phyloP scores from a whole-genome alignment of 2,888 invertebrate species.

The Nomada fucata region DNA sequence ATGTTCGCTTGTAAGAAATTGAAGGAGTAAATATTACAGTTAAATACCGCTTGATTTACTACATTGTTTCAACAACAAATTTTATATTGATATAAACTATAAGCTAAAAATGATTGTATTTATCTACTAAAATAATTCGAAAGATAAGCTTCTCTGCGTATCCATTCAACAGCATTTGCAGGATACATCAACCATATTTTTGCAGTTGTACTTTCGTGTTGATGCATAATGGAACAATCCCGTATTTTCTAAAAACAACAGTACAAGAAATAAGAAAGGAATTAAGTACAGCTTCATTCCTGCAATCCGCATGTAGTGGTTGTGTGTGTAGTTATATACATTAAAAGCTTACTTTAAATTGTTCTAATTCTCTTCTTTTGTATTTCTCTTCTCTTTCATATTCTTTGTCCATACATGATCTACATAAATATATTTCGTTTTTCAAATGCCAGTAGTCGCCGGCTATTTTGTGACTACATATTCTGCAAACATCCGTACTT shows the following conservation, averaged over 20 bases:
- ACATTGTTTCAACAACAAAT: neutral
- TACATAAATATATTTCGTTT: slow-evolving; percentile 83
- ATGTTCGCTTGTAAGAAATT: slow-evolving; percentile 8
- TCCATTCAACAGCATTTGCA: slow-evolving; percentile 71
- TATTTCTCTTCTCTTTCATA: slow-evolving; percentile 74
- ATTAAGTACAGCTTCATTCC: neutral
- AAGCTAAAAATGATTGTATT: slow-evolving; percentile 19
- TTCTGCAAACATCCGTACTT: slow-evolving; percentile 82
- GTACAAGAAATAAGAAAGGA: neutral
- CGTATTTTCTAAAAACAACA: slow-evolving; percentile 76
- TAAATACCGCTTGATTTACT: neutral
- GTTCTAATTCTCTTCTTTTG: slow-evolving; percentile 49
- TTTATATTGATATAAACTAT: neutral
- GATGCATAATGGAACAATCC: slow-evolving; percentile 79
- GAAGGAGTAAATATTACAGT: slow-evolving; percentile 30
- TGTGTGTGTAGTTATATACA: no score
- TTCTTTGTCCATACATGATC: slow-evolving; percentile 83
- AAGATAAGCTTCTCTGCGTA: slow-evolving; percentile 78
- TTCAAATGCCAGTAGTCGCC: slow-evolving; percentile 85
- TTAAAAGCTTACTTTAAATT: slow-evolving; percentile 53
- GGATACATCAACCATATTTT: slow-evolving; percentile 78
- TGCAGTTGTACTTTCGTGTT: slow-evolving; percentile 79
- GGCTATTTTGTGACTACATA: slow-evolving; percentile 82
- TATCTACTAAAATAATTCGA: slow-evolving; percentile 74
- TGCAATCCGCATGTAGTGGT: neutral